Conservation (phyloP, 2,113 vertebrate genomes). For the Tupaia chinensis region DNA sequence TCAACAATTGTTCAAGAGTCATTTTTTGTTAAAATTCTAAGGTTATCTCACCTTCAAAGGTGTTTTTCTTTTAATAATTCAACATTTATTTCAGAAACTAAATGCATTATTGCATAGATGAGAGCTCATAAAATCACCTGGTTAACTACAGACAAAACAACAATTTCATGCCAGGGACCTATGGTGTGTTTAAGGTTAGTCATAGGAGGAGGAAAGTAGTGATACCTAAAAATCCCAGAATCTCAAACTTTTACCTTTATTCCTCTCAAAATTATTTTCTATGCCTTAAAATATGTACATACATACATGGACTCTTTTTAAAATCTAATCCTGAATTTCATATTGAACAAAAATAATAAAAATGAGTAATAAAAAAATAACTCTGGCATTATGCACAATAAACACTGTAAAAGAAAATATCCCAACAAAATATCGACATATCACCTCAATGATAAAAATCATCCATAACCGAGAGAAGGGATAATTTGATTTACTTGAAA, state of each 20-base stretch:
- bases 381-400: constrained; percentile 82
- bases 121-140: constrained; percentile 51
- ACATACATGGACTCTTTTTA: constrained; percentile 68
- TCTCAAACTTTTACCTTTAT: constrained; percentile 64
- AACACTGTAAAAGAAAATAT: constrained; percentile 70
- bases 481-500: neutral
- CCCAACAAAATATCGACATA: constrained; percentile 44
- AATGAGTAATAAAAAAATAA: constrained; percentile 81
- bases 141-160: constrained; percentile 75
- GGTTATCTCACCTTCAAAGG: constrained; percentile 5
- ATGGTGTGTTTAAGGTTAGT: constrained; percentile 66
- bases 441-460: constrained; percentile 50
- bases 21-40: constrained; percentile 30
- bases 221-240: constrained; percentile 67
- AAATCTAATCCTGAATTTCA: constrained; percentile 76
- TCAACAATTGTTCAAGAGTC: neutral
- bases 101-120: constrained; percentile 73
- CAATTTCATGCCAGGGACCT: constrained; percentile 69
- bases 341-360: constrained; percentile 75
- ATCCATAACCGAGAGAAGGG: neutral
- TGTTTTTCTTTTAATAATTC: neutral
- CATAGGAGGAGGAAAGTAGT: constrained; percentile 59
- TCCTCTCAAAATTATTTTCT: constrained; percentile 69
- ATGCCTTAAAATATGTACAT: constrained; percentile 52
- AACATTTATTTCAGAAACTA: constrained; percentile 57